These are phyloP conservation scores for Takifugu ocellatus DNA, from an alignment of 2,797 vertebrate genomes.

Conservation along the genomic window DNA sequence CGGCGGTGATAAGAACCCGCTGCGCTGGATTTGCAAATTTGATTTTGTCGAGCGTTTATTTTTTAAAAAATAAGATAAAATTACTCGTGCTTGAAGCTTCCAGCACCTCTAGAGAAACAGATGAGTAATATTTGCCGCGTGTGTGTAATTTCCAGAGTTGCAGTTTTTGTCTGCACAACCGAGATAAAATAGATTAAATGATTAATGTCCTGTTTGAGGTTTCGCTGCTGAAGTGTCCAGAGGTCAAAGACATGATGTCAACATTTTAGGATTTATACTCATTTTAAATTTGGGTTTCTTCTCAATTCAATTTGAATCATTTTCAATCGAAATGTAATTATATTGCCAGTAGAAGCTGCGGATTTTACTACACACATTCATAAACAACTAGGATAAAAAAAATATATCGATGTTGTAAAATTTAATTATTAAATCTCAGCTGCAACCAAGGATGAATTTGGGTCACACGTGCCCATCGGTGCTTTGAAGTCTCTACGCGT, in stretches of 20 bases:
- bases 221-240: neutral
- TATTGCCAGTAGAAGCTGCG: too few relatives aligned
- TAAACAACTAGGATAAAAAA: too few relatives aligned
- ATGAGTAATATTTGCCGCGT: too few relatives aligned
- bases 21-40: neutral
- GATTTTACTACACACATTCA: too few relatives aligned
- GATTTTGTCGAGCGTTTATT: neutral
- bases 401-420: too few relatives aligned
- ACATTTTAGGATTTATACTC: conserved; percentile 8
- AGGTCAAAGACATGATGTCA: conserved; percentile 34
- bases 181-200: neutral
- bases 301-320: neutral
- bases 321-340: neutral
- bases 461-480: neutral
- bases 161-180: too few relatives aligned
- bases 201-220: neutral
- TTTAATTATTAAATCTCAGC: neutral
- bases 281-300: neutral
- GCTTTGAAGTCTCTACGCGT: neutral
- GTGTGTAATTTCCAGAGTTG: too few relatives aligned
- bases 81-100: neutral
- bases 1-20: neutral
- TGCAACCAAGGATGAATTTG: neutral
- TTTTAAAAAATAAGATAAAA: neutral
- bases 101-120: neutral